Percentiles rank a stretch among this genome's conserved stretches.
phyloP scores from a whole-genome alignment of 2,888 invertebrate species.

The Caenorhabditis afra region DNA sequence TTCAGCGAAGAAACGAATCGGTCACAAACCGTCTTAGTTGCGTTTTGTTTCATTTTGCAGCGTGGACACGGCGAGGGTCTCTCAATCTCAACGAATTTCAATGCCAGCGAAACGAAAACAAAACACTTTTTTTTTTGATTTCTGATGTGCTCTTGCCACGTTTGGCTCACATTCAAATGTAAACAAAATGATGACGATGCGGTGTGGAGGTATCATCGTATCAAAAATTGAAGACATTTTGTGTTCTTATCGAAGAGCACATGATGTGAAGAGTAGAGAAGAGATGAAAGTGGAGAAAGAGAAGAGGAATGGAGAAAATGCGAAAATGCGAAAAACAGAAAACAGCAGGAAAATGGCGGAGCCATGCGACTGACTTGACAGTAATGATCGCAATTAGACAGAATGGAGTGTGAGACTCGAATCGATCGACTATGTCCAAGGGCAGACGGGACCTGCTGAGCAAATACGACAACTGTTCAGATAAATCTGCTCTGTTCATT shows the following conservation, averaged over 20 bases:
- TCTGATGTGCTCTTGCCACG: conserved; percentile 2
- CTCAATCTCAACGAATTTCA: too few relatives aligned
- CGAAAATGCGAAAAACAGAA: not conserved
- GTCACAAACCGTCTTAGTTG: too few relatives aligned
- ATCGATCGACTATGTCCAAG: conserved; percentile 7
- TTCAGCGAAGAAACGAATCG: not conserved
- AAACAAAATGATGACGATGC: too few relatives aligned
- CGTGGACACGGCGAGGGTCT: too few relatives aligned
- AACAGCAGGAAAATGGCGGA: too few relatives aligned
- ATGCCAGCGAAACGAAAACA: conserved; percentile 42
- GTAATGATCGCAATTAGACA: conserved; percentile 6
- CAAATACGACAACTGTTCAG: conserved; percentile 51
- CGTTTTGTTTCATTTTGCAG: too few relatives aligned
- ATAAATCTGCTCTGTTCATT: conserved; percentile 12
- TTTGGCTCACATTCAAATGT: too few relatives aligned
- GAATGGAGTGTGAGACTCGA: conserved; percentile 9
- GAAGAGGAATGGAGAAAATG: not conserved
- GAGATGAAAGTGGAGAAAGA: not conserved
- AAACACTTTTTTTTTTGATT: conserved; percentile 6
- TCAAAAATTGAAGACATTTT: not conserved
- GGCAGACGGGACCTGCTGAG: conserved; percentile 20
- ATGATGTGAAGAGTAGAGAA: too few relatives aligned
- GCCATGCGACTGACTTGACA: too few relatives aligned
- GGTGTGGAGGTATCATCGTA: too few relatives aligned
- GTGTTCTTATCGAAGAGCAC: too few relatives aligned